Evolutionary conservation across 30 jellyfish, hydroid and myxozoan species (phyloP).

Genomic region (Mastigias papua): DNA sequence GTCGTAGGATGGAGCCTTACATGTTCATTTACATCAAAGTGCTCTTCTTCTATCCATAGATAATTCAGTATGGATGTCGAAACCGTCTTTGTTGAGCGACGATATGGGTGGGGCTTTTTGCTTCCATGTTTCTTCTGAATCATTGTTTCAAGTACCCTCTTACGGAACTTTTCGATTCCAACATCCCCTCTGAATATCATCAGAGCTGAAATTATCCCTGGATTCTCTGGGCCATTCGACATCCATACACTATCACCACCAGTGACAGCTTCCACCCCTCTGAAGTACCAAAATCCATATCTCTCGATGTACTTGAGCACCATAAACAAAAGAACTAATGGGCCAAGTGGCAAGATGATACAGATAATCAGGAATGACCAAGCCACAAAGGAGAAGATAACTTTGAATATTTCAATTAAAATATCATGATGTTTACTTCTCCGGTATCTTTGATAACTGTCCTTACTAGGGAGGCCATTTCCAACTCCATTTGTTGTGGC

Average conservation of each 20-base stretch:
- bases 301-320: conserved; percentile 33
- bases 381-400: conserved; percentile 12
- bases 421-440: not conserved
- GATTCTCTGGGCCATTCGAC: conserved; percentile 79
- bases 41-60: conserved; percentile 75
- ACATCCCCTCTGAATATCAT: conserved; percentile 60
- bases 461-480: not conserved
- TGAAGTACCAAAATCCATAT: conserved; percentile 1
- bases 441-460: not conserved
- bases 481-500: not conserved
- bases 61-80: conserved; percentile 55
- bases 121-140: conserved; percentile 4
- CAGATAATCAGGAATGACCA: conserved; percentile 27
- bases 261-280: conserved; percentile 53
- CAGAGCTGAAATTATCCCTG: conserved; percentile 66
- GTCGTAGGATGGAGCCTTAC: conserved; percentile 55
- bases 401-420: not conserved
- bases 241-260: conserved; percentile 86
- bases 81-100: conserved; percentile 57
- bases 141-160: conserved; percentile 36
- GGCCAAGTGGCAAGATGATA: conserved; percentile 50
- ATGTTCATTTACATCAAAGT: conserved; percentile 75
- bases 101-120: conserved; percentile 39
- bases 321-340: conserved; percentile 22
- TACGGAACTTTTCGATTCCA: conserved; percentile 30